Conservation (phyloP, 2,113 vertebrate species). For the Terrapene triunguis region DNA sequence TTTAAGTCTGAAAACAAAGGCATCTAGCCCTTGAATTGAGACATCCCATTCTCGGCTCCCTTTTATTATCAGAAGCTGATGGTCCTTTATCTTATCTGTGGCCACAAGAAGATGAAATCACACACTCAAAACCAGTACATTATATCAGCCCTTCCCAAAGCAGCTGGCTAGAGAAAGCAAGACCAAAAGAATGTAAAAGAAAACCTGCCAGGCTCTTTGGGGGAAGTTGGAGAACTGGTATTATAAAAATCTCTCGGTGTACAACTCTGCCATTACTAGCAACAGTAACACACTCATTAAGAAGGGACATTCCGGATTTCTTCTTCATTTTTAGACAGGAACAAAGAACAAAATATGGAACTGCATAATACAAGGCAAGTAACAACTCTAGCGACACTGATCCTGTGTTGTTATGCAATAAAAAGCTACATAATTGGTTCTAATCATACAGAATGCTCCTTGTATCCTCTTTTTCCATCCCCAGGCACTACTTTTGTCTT, state of each 20-base stretch:
- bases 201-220: constrained; percentile 6
- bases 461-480: background rate
- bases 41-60: background rate
- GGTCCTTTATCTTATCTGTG: background rate
- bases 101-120: constrained; percentile 17
- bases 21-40: background rate
- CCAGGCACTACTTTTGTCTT: background rate
- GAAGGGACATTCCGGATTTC: background rate
- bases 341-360: background rate
- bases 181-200: background rate
- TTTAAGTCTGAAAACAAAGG: background rate
- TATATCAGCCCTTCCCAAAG: background rate
- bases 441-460: background rate
- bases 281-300: background rate
- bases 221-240: background rate
- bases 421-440: background rate
- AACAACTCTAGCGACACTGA: background rate
- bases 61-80: background rate
- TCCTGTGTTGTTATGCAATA: background rate
- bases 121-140: background rate
- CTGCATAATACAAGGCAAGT: background rate
- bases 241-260: background rate
- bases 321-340: constrained; percentile 7
- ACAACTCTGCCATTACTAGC: background rate
- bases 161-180: background rate